Base-by-base conservation (phyloP, 2,888 invertebrate species). In the Phlogophora meticulosa region DNA sequence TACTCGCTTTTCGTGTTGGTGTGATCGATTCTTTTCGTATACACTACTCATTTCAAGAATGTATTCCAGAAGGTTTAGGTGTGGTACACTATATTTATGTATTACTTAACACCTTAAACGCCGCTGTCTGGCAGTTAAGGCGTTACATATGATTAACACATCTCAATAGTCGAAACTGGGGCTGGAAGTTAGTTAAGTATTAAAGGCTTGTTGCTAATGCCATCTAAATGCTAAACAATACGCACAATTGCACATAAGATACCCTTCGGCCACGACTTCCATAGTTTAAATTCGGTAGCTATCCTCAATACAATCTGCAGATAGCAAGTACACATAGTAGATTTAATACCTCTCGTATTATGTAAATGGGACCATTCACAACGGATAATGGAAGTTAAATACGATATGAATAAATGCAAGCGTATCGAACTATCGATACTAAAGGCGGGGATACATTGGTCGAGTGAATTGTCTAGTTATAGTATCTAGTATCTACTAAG, bases 311-410 rank as follows among this genome's bases (percentile, higher is more conserved):
- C 84, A 81, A 91, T 91, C 90, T 85, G 66, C 72, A 77, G 79
- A 88, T 84, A 84, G 86, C 83, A 80, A 76, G 66, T 77, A 62
- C 24, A 46, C 24, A 56, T 69, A 46, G 69, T 76, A 85, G 86
- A 84, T 85, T 87, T 87, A 88, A 86, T 81, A 78, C 81, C 82
- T 80, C 85, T 86, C 80, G 85, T 87, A 89, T 88, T 91, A 92
- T 91, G 89, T 88, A 88, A 91, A 92, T 91, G 76, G 70, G 62
- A 66, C 85, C 77, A 89, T 91, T 90, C 85, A 88, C 80, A 86
- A 78, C 75, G 86, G 85, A 88, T 90, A 90, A 88, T 87, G 80
- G 80, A 74, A 78, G 78, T 85, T 86, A 87, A 87, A 88, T 88
- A 85, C 65, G 61, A 77, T 78, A 72, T 76, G 65, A 72, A 72